Base-by-base conservation (phyloP, 2,797 vertebrate genomes). In the Premnoplex brunnescens region DNA sequence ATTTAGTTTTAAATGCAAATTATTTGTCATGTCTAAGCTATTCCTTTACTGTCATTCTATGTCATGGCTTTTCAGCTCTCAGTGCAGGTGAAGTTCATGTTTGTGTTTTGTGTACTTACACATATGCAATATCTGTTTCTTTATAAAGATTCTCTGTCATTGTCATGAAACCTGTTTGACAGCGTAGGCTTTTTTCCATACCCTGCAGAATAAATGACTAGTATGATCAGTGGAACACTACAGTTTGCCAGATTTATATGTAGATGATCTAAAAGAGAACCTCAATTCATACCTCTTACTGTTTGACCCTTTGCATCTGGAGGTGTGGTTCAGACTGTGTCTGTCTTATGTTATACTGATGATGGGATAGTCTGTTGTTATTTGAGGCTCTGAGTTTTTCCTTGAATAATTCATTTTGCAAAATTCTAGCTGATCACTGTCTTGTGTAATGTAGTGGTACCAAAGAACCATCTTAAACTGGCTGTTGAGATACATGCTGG, bases 391-490 rank as follows among this genome's bases (percentile, higher is more conserved):
- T 41, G 59, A 81, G 7, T n/a, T 94, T 94, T 95, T 43, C 14
- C 71, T 79, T 85, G 55, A 91, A 60, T 91, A 94, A 87, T 92
- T 89, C 3, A 79, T 92, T 93, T 72, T 85, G 62, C 81, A 95
- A 85, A 89, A 95, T 97, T 96, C 67, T 93, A 67, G 78, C 80
- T 88, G 51, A 36, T 43, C 63, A 68, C 77, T 92, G 83, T 97
- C 81, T 78, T 91, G 83, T 88, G 78, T 93, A 95, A 96, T 93
- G 52, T 9, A 89, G 83, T 91, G 90, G 91, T 97, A 97, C 91
- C 88, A 91, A 96, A 91, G 74, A 77, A 71, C 51, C 60, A 73
- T 94, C 71, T 95, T 92, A 90, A 95, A 85, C 75, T 27, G 79
- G 44, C 81, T 96, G 89, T 85, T 88, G 76, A 69, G 74, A 86